Percentiles rank a stretch among this genome's conserved stretches.
Conservation (phyloP, 2,888 invertebrate species). For the Chromoteleia sp. region DNA sequence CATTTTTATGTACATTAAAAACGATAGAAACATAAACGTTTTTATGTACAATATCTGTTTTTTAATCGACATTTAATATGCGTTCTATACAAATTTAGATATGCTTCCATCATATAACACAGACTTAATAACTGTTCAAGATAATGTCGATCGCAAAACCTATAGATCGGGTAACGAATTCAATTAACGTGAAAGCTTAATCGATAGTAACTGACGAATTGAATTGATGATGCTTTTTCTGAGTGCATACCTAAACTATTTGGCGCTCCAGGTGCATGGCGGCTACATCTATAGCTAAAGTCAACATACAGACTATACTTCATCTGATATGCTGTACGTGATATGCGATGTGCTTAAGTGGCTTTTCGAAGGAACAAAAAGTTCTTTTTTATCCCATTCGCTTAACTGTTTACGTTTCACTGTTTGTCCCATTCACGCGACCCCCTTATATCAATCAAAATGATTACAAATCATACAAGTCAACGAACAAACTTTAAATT, state of each 20-base stretch:
- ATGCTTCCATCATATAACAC: no score
- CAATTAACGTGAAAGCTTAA: slow-evolving; percentile 72
- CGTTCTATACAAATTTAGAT: no score
- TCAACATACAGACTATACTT: slow-evolving; percentile 83
- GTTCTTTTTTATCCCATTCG: slow-evolving; percentile 46
- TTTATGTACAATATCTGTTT: no score
- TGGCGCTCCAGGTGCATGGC: slow-evolving; percentile 83
- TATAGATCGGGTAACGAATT: not conserved
- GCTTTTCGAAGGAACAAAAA: slow-evolving; percentile 69
- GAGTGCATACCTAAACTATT: slow-evolving; percentile 84
- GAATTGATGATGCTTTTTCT: slow-evolving; percentile 82
- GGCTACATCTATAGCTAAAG: slow-evolving; percentile 83
- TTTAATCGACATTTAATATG: no score
- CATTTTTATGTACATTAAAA: not conserved
- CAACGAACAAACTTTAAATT: slow-evolving; percentile 8
- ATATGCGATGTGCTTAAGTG: slow-evolving; percentile 80
- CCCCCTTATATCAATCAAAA: not conserved
- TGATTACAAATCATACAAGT: slow-evolving; percentile 6
- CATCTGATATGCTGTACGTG: slow-evolving; percentile 82
- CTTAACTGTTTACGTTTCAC: slow-evolving; percentile 35
- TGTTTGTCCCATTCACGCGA: slow-evolving; percentile 17
- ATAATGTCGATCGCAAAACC: no score
- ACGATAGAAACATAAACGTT: no score
- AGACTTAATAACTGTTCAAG: not conserved
- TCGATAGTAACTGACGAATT: slow-evolving; percentile 68